phyloP scores from a whole-genome alignment of 2,888 invertebrate genomes.

The Drosophila stalkeri region DNA sequence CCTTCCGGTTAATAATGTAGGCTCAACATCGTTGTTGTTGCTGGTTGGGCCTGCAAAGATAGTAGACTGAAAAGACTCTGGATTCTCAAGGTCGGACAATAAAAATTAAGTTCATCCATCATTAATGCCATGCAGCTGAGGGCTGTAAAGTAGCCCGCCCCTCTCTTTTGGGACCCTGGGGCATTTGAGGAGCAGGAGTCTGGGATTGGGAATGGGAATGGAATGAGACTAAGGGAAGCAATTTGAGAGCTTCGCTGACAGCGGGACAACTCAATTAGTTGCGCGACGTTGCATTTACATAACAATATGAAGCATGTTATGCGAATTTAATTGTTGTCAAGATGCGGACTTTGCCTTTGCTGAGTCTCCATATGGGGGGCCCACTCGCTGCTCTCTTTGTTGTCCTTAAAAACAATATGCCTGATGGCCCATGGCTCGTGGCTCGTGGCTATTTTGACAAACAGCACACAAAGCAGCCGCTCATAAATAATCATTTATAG shows the following conservation, averaged over 20 bases:
- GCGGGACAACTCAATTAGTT: conserved; percentile 71
- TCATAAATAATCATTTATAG: conserved; percentile 71
- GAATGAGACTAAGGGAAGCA: background rate
- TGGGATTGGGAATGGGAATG: background rate
- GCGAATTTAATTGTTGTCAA: conserved; percentile 69
- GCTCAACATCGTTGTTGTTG: conserved; percentile 30
- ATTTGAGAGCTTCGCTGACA: conserved; percentile 40
- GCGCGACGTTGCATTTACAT: conserved; percentile 69
- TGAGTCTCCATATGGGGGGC: conserved; percentile 4
- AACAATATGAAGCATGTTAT: conserved; percentile 69
- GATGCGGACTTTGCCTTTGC: conserved; percentile 3
- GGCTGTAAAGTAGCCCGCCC: background rate
- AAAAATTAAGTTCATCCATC: conserved; percentile 79
- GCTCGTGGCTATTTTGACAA: conserved; percentile 46
- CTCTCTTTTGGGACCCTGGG: background rate
- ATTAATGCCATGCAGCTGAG: conserved; percentile 48
- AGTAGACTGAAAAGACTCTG: conserved; percentile 37
- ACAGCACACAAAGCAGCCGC: conserved; percentile 59
- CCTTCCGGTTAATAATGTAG: conserved; percentile 70
- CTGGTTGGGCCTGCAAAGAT: conserved; percentile 30
- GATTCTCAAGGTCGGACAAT: conserved; percentile 69
- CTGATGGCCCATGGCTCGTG: conserved; percentile 46
- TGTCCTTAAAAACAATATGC: conserved; percentile 64
- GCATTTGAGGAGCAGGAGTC: background rate
- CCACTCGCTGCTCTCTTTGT: conserved; percentile 19